A percentile compares a stretch with the other conserved stretches of the same genome.
Evolutionary conservation across 2,888 invertebrate genomes (phyloP).

Genomic region (Andrena marginata): DNA sequence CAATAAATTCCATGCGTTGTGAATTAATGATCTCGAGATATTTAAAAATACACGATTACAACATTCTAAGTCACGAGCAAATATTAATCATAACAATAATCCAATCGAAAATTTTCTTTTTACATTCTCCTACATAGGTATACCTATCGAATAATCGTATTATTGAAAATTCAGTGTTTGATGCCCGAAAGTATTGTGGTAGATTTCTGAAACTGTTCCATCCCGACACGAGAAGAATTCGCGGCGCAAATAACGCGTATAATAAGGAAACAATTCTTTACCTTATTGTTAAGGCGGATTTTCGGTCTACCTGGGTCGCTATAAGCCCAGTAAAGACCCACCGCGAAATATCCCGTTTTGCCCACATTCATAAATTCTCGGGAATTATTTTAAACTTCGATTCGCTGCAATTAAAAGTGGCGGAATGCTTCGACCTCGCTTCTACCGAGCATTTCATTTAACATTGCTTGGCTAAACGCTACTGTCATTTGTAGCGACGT

Average conservation of each 20-base stretch:
- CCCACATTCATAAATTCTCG: slow-evolving; percentile 59
- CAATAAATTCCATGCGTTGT: too few species aligned
- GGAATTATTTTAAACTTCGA: slow-evolving; percentile 11
- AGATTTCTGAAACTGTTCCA: background rate
- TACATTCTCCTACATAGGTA: background rate
- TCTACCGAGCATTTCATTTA: slow-evolving; percentile 46
- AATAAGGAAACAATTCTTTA: slow-evolving; percentile 30
- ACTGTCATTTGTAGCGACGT: slow-evolving; percentile 66
- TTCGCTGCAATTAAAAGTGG: slow-evolving; percentile 27
- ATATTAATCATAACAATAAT: background rate
- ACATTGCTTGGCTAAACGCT: slow-evolving; percentile 42
- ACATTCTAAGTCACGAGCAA: too few species aligned
- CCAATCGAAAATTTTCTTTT: background rate
- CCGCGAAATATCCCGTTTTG: slow-evolving; percentile 55
- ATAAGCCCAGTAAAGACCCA: slow-evolving; percentile 58
- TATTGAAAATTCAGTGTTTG: background rate
- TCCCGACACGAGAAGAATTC: background rate
- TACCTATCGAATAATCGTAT: background rate
- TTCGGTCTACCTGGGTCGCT: slow-evolving; percentile 61
- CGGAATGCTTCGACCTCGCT: slow-evolving; percentile 31
- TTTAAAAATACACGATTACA: background rate
- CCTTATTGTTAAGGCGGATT: slow-evolving; percentile 66
- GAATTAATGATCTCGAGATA: background rate
- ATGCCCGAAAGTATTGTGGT: background rate
- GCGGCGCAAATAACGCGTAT: background rate